Evolutionary conservation across 2,113 vertebrate genomes (phyloP).

Genomic region (Dasyurus viverrinus): DNA sequence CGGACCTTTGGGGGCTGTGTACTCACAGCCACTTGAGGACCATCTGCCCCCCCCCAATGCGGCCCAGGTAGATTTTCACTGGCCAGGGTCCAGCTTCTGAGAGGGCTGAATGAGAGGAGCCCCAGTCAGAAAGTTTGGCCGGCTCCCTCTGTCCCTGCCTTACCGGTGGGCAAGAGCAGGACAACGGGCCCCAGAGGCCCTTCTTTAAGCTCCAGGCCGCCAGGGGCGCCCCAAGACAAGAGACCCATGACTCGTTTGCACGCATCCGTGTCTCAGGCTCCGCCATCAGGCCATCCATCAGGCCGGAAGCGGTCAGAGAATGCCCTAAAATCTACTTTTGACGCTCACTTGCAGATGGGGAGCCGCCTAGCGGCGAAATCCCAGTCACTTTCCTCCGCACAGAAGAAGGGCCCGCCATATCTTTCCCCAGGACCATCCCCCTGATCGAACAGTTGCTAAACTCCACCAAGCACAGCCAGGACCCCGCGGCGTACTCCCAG

Average conservation of each 20-base stretch:
- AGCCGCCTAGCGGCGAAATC: conserved; percentile 85
- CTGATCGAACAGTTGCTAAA: conserved; percentile 92
- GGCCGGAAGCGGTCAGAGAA: conserved; percentile 48
- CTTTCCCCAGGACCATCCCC: conserved; percentile 92
- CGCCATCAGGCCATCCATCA: too few relatives aligned
- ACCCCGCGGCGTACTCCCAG: conserved; percentile 88
- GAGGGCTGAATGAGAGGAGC: neutral
- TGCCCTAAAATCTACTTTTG: conserved; percentile 92
- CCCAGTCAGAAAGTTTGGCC: too few relatives aligned
- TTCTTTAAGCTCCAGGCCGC: neutral
- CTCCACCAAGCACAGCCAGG: conserved; percentile 88
- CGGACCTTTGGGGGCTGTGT: neutral
- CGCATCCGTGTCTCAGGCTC: too few relatives aligned
- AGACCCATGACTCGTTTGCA: too few relatives aligned
- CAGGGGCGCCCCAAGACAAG: neutral
- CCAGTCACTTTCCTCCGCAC: conserved; percentile 89
- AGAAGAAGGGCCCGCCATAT: conserved; percentile 90
- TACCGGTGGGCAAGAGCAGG: neutral
- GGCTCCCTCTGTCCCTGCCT: neutral
- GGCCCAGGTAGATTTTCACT: neutral
- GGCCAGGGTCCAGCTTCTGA: neutral
- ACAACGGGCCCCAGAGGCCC: neutral
- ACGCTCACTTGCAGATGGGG: conserved; percentile 97
- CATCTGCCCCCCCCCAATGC: neutral
- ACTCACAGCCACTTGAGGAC: neutral